These are phyloP conservation scores for Sylvia borin DNA, from an alignment of 2,797 vertebrate species.

Conservation along the genomic window DNA sequence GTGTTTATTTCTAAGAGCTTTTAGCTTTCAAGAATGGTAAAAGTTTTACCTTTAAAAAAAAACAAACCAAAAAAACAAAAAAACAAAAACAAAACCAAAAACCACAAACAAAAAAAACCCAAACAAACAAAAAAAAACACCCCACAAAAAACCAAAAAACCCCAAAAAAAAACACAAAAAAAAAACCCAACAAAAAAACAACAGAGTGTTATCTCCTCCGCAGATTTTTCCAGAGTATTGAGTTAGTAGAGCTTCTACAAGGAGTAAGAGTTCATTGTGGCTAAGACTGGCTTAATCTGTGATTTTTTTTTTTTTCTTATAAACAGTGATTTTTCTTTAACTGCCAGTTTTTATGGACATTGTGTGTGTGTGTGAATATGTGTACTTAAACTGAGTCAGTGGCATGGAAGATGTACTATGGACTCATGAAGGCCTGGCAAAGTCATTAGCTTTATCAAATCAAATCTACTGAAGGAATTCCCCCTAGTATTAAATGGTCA, in stretches of 20 bases:
- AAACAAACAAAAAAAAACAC: background rate
- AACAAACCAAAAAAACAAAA: background rate
- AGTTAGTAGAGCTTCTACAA: background rate
- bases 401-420: background rate
- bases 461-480: background rate
- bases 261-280: background rate
- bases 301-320: background rate
- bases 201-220: background rate
- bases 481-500: background rate
- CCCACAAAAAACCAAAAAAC: background rate
- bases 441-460: background rate
- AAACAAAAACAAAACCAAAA: background rate
- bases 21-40: background rate
- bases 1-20: background rate
- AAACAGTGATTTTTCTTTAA: background rate
- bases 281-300: background rate
- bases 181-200: background rate
- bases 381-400: background rate
- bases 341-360: background rate
- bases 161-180: background rate
- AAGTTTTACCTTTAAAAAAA: background rate
- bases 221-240: background rate
- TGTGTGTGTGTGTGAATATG: background rate
- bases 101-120: background rate
- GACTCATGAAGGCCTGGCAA: background rate